A percentile compares a stretch with the other conserved stretches of the same genome.
These are phyloP conservation scores for Pissodes strobi DNA, from an alignment of 1,140 invertebrate genomes.

Conservation along the genomic window DNA sequence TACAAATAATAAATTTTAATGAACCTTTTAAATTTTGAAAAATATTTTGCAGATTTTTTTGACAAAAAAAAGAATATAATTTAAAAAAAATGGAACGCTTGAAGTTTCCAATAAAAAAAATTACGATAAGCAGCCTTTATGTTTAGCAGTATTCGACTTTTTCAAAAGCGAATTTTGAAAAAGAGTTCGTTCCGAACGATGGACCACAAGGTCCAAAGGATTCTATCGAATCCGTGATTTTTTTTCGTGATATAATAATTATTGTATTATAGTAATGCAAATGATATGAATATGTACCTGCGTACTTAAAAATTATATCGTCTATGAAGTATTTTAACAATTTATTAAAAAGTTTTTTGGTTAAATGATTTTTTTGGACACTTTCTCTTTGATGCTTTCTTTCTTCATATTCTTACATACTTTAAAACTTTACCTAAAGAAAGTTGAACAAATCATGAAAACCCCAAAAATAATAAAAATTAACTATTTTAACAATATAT, in stretches of 20 bases:
- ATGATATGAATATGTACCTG: constrained; percentile 45
- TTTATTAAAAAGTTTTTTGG: constrained; percentile 5
- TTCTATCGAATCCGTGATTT: constrained; percentile 41
- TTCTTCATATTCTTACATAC: no score
- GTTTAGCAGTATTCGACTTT: constrained; percentile 43
- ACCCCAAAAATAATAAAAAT: no score
- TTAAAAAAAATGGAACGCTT: constrained; percentile 13
- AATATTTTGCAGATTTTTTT: no score
- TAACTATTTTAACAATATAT: no score
- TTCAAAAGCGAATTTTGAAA: constrained; percentile 13
- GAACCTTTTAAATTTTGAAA: no score
- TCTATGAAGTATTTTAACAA: constrained; percentile 30
- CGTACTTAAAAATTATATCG: constrained; percentile 41
- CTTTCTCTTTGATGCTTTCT: no score
- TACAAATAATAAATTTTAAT: constrained; percentile 6
- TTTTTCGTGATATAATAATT: constrained; percentile 42
- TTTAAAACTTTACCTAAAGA: no score
- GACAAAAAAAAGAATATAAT: no score
- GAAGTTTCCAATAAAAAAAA: constrained; percentile 25
- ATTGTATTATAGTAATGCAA: constrained; percentile 48
- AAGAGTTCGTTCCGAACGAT: constrained; percentile 33
- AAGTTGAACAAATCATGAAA: no score
- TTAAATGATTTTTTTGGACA: no score
- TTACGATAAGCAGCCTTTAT: constrained; percentile 16
- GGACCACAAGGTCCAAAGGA: constrained; percentile 19